Evolutionary conservation across 64 coral and sea anemone genomes (phyloP), one percentile per base, ranked within the genome.

Genomic region (Stichodactyla helianthus): DNA sequence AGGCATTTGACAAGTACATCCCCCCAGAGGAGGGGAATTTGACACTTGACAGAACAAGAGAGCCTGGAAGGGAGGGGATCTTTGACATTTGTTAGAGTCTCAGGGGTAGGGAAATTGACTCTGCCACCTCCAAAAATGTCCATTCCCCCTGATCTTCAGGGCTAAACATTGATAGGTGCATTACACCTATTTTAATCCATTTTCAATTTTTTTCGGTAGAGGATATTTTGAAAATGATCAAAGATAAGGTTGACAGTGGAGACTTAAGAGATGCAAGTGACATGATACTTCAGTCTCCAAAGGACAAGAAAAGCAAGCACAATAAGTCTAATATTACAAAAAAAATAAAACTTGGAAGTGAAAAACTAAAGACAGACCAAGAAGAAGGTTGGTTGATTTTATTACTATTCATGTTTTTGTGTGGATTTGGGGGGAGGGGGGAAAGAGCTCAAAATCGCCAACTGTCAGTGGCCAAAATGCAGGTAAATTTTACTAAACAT

Each of bases 191-290:
- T 44, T 10, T 13, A 13, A 58, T 58, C 15, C 8, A 58, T 58
- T 58, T 13, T 58, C 10, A 58, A 13, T 58, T 15, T 13, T 62
- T 59, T 77, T 89, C n/a, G 77, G 52, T 50, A 95, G 93, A 95
- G 54, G 55, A 92, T 86, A 92, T 95, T 50, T 31, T 92, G 19
- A 67, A 92, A 54, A 71, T 84, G 60, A 95, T 92, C 54, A 83
- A 88, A 20, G 90, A 89, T 55, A 95, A 95, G 65, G 82, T 95
- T 15, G 79, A 79, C 62, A 87, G 35, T 18, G 90, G 88, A 1
- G 79, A 86, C 52, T 64, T 95, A 56, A 57, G 53, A 58, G 90
- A 95, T 89, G 87, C 90, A 54, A 57, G 57, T 84, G 82, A 84
- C 26, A 84, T 58, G 53, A 84, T 84, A 50, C 77, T 79, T 52